Conservation (phyloP, 2,888 invertebrate genomes). For the Drosophila ezoana region DNA sequence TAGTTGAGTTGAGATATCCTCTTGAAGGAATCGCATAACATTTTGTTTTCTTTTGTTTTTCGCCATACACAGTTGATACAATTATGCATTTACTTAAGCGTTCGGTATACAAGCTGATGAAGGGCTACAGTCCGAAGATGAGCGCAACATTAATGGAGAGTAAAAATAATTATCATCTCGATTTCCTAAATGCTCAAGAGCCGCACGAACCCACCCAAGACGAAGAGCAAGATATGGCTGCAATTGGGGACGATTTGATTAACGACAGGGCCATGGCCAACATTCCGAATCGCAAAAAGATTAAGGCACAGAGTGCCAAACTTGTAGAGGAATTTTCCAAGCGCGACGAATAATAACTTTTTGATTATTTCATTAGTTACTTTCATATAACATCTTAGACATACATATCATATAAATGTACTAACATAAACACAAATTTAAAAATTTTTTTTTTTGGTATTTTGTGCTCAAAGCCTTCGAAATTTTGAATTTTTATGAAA, state of each 20-base stretch:
- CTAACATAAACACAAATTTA: too few species aligned
- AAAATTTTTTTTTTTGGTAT: too few species aligned
- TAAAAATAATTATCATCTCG: slow-evolving; percentile 65
- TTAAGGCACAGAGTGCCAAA: slow-evolving; percentile 81
- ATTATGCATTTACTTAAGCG: slow-evolving; percentile 70
- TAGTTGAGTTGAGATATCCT: slow-evolving; percentile 53
- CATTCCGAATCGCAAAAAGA: slow-evolving; percentile 81
- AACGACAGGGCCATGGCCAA: slow-evolving; percentile 61
- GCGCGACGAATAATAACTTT: slow-evolving; percentile 64
- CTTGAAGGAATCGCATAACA: background rate
- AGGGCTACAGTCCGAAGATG: slow-evolving; percentile 44
- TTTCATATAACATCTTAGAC: too few species aligned
- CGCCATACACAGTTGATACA: slow-evolving; percentile 60
- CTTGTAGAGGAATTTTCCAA: slow-evolving; percentile 80
- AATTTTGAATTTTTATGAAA: too few species aligned
- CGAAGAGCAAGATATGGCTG: slow-evolving; percentile 26
- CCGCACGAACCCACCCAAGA: slow-evolving; percentile 6
- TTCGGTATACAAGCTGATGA: slow-evolving; percentile 67
- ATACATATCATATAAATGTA: too few species aligned
- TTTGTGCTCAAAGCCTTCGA: too few species aligned
- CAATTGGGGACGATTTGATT: slow-evolving; percentile 57
- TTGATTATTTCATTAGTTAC: background rate
- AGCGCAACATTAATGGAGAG: slow-evolving; percentile 17
- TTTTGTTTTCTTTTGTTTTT: background rate
- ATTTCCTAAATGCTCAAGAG: slow-evolving; percentile 47